phyloP scores from a whole-genome alignment of 2,888 invertebrate species.

The Argynnis bischoffii region DNA sequence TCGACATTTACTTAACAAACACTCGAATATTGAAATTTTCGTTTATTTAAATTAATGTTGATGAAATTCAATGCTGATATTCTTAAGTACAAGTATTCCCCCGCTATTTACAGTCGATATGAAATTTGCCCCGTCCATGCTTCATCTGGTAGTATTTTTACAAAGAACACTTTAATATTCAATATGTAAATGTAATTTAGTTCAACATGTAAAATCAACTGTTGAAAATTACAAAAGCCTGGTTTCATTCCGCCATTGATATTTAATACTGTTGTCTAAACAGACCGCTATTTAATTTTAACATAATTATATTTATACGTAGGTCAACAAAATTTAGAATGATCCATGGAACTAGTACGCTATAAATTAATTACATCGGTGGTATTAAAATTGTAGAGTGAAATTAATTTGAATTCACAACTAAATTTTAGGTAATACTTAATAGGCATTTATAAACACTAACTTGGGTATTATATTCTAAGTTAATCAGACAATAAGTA shows the following conservation, averaged over 20 bases:
- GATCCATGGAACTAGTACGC: background rate
- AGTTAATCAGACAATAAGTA: constrained; percentile 42
- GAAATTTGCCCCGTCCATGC: constrained; percentile 12
- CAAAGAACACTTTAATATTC: constrained; percentile 20
- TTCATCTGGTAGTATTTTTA: constrained; percentile 8
- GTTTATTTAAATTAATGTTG: constrained; percentile 13
- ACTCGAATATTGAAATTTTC: constrained; percentile 10
- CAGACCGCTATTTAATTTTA: constrained; percentile 17
- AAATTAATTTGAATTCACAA: background rate
- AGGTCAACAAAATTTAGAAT: constrained; percentile 4
- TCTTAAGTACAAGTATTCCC: constrained; percentile 1
- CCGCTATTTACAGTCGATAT: constrained; percentile 21
- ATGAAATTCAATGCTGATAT: constrained; percentile 1
- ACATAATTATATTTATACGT: constrained; percentile 5
- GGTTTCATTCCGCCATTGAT: constrained; percentile 18
- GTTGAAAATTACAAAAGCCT: constrained; percentile 22
- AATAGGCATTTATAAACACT: constrained; percentile 1
- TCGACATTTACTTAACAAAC: constrained; percentile 13
- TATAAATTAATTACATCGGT: background rate
- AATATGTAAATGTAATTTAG: constrained; percentile 31
- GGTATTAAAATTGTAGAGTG: no score
- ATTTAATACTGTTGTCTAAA: constrained; percentile 25
- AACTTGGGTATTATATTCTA: constrained; percentile 21
- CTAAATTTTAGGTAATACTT: background rate
- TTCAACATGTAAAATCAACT: constrained; percentile 18